Conservation (phyloP, 1,140 invertebrate species). For the Lucilia sericata region DNA sequence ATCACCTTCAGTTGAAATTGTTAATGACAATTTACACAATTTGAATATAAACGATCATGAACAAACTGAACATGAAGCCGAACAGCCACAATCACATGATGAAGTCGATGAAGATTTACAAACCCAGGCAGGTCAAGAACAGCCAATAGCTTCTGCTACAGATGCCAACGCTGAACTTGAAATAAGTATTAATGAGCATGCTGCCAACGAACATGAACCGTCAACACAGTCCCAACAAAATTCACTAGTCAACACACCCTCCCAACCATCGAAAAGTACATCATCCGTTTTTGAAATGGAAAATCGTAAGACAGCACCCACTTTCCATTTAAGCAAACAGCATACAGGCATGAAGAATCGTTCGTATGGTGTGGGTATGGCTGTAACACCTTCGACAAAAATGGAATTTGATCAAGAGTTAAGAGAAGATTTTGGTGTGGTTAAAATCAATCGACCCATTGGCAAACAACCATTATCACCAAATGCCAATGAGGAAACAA, state of each 20-base stretch:
- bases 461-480: constrained; percentile 56
- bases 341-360: constrained; percentile 67
- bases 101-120: constrained; percentile 50
- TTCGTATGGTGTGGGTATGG: constrained; percentile 63
- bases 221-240: neutral
- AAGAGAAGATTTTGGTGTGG: constrained; percentile 63
- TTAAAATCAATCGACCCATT: constrained; percentile 64
- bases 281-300: neutral
- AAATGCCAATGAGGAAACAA: constrained; percentile 51
- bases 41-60: constrained; percentile 49
- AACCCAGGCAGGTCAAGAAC: constrained; percentile 49
- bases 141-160: constrained; percentile 45
- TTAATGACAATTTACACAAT: constrained; percentile 55
- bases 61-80: neutral
- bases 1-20: constrained; percentile 48
- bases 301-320: constrained; percentile 49
- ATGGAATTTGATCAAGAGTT: constrained; percentile 66
- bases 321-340: constrained; percentile 65
- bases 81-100: neutral
- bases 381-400: constrained; percentile 63
- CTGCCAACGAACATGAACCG: neutral
- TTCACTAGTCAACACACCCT: constrained; percentile 15
- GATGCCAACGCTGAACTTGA: neutral
- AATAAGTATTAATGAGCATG: neutral
- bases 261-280: constrained; percentile 3